Evolutionary conservation across 64 coral and sea anemone genomes (phyloP).

Genomic region (Catalaphyllia jardinei): DNA sequence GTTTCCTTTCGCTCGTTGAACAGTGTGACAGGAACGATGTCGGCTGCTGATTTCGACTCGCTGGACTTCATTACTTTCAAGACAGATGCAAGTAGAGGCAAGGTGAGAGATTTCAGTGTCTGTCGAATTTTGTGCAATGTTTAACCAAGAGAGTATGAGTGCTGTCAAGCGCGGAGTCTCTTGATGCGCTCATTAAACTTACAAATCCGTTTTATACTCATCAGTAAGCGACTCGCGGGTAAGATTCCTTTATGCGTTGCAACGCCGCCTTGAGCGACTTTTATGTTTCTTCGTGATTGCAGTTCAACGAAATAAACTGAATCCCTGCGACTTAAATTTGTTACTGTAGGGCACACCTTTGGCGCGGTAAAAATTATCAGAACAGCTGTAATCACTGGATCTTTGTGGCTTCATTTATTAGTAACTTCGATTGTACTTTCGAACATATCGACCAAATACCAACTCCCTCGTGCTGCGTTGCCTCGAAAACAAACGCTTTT

Average conservation of each 20-base stretch:
- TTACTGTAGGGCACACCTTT: not conserved
- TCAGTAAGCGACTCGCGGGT: not conserved
- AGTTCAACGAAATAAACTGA: not conserved
- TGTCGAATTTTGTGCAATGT: not conserved
- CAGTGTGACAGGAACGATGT: not conserved
- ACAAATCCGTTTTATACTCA: not conserved
- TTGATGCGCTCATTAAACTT: constrained; percentile 20
- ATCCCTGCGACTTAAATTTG: not conserved
- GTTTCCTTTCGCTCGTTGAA: not conserved
- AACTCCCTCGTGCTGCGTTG: not conserved
- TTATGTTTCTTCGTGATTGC: not conserved
- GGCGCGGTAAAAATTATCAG: not conserved
- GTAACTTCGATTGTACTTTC: not conserved
- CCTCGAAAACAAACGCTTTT: not conserved
- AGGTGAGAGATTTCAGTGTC: constrained; percentile 14
- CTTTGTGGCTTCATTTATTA: not conserved
- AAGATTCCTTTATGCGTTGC: not conserved
- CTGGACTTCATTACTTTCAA: constrained; percentile 56
- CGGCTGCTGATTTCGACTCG: constrained; percentile 33
- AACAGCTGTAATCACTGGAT: constrained; percentile 6
- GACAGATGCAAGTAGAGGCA: constrained; percentile 36
- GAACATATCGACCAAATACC: not conserved
- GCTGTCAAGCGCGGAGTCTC: not conserved
- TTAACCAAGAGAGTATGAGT: not conserved
- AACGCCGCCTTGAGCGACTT: not conserved